These are phyloP conservation scores for Gerris lacustris DNA, from an alignment of 2,888 invertebrate species.

Conservation along the genomic window DNA sequence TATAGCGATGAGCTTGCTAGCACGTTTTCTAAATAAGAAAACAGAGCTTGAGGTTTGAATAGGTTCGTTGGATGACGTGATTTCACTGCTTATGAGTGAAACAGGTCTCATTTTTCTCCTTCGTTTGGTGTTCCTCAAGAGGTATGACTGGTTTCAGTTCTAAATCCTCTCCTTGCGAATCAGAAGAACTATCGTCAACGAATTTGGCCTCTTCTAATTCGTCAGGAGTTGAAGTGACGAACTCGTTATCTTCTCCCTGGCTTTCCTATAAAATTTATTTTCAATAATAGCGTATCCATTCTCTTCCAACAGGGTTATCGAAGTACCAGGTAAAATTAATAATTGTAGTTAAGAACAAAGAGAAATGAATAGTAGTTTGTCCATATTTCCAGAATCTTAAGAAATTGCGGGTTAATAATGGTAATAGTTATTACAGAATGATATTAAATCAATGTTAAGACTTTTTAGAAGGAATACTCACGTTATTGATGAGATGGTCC, in stretches of 20 bases:
- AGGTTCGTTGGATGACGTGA: too few species aligned
- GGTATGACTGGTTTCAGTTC: background rate
- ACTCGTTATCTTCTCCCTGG: constrained; percentile 4
- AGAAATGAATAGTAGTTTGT: background rate
- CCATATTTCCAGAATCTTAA: background rate
- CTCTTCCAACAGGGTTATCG: too few species aligned
- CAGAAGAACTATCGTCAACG: constrained; percentile 3
- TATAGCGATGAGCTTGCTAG: too few species aligned
- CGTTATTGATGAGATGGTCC: constrained; percentile 29
- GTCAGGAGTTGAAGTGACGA: background rate
- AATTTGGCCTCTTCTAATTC: constrained; percentile 8
- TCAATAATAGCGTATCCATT: too few species aligned
- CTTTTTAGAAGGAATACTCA: background rate
- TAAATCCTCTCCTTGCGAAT: background rate
- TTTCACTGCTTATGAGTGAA: background rate
- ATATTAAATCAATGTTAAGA: too few species aligned
- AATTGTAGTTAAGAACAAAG: background rate
- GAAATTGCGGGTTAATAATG: background rate
- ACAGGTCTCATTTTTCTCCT: background rate
- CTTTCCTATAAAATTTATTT: background rate
- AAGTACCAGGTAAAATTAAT: background rate
- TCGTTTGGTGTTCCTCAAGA: background rate
- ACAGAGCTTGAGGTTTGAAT: too few species aligned
- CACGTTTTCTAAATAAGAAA: too few species aligned
- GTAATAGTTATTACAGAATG: background rate